phyloP scores from a whole-genome alignment of 2,888 invertebrate species.

The Aplocera efformata region DNA sequence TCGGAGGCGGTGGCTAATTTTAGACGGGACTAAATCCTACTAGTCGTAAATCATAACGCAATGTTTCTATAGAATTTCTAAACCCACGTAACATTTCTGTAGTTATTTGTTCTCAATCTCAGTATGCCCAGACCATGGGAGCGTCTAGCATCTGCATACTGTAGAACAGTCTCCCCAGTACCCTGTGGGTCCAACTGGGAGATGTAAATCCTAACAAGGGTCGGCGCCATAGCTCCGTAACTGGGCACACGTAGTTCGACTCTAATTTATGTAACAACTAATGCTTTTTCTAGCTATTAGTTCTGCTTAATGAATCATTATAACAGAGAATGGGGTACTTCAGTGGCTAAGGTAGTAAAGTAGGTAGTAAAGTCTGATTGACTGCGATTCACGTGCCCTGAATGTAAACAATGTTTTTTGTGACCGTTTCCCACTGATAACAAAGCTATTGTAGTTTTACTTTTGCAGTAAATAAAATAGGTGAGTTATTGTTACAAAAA shows the following conservation, averaged over 20 bases:
- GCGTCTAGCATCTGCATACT: too few species aligned
- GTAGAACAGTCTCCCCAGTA: too few species aligned
- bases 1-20: conserved; percentile 43
- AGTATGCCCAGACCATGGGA: too few species aligned
- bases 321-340: conserved; percentile 8
- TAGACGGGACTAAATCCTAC: conserved; percentile 33
- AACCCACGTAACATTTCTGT: too few species aligned
- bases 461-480: too few species aligned
- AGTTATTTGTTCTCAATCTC: not conserved
- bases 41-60: conserved; percentile 23
- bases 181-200: too few species aligned
- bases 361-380: conserved; percentile 1
- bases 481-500: too few species aligned
- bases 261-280: too few species aligned
- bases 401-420: conserved; percentile 5
- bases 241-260: too few species aligned
- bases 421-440: not conserved
- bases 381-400: conserved; percentile 6
- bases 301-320: conserved; percentile 21
- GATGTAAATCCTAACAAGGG: too few species aligned
- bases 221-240: too few species aligned
- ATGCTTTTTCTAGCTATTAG: conserved; percentile 3
- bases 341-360: not conserved
- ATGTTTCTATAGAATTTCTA: not conserved
- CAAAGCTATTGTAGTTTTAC: not conserved